Evolutionary conservation across 92 coral and sea anemone genomes (phyloP), one percentile per base, ranked within the genome.

Genomic region (Umimayanthus chanpuru): DNA sequence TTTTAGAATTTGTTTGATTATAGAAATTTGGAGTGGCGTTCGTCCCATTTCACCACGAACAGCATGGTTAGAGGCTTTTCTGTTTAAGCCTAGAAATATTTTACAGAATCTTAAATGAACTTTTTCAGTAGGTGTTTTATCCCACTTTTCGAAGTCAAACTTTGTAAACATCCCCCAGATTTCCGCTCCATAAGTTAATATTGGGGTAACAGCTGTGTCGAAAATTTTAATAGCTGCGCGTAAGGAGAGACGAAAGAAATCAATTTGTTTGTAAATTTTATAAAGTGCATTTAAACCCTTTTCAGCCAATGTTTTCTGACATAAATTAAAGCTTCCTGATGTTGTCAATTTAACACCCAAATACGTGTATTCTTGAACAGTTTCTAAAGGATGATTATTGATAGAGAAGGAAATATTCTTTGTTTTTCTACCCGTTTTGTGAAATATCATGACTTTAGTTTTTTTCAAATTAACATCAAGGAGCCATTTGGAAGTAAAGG

Each of bases 391-490:
- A 25, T 70, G 75, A 70, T 26, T 70, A 29, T 70, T 70, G 38
- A 25, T 70, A 70, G 75, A 70, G 21, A 70, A 70, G 36, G 14
- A 70, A n/a, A 70, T 70, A 29, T 70, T 70, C 75, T 70, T 70
- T 26, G 75, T 29, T 70, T 66, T 70, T 29, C 38, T 70, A 25
- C 75, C 75, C 14, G 75, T n/a, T 29, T 70, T 70, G 15, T 70
- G 75, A 70, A 70, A 70, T 25, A 70, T 70, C 32, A 70, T n/a
- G 14, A 32, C 16, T 71, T 71, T 11, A 71, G 38, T 71, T 71
- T 32, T 67, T 58, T 58, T 58, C 21, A 58, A n/a, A n/a, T n/a
- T n/a, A n/a, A n/a, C n/a, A n/a, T n/a, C n/a, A n/a, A n/a, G n/a
- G n/a, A n/a, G n/a, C 76, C 76, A 71, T 71, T 71, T 25, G 39